phyloP scores from a whole-genome alignment of 2,113 vertebrate species.

The Caracal caracal region DNA sequence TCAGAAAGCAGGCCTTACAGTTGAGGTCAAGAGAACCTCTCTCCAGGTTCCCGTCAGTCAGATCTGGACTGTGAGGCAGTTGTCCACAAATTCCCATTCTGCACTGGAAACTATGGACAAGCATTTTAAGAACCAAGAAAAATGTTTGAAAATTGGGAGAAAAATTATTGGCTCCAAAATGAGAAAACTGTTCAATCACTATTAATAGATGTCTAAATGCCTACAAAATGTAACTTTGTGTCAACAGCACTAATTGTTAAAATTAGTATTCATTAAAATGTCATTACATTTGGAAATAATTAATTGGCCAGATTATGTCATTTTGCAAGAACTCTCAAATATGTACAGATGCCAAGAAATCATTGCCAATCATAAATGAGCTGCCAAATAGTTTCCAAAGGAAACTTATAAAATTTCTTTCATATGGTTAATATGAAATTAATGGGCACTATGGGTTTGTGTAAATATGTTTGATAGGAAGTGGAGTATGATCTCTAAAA shows the following conservation, averaged over 20 bases:
- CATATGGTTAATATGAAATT: not conserved
- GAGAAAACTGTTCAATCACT: slow-evolving; percentile 46
- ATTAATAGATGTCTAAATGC: slow-evolving; percentile 63
- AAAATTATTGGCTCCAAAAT: slow-evolving; percentile 35
- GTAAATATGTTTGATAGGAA: not conserved
- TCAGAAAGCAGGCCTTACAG: not conserved
- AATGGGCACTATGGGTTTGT: not conserved
- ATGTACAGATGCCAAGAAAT: slow-evolving; percentile 55
- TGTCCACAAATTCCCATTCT: not conserved
- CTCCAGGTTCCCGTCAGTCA: not conserved
- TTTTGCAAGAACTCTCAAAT: slow-evolving; percentile 61
- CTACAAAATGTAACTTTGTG: slow-evolving; percentile 51
- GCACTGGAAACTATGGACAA: not conserved
- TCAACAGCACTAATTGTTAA: slow-evolving; percentile 63
- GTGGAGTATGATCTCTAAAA: not conserved
- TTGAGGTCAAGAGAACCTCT: not conserved
- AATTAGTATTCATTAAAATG: slow-evolving; percentile 67
- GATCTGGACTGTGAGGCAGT: not conserved
- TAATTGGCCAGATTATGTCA: slow-evolving; percentile 54
- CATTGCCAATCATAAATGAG: slow-evolving; percentile 44
- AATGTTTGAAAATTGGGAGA: slow-evolving; percentile 6
- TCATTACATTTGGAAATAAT: slow-evolving; percentile 64
- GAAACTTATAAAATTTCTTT: slow-evolving; percentile 45
- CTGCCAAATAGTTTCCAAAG: slow-evolving; percentile 57
- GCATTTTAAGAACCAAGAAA: not conserved